These are phyloP conservation scores for Bombycilla garrulus DNA, from an alignment of 2,113 vertebrate species.

Conservation along the genomic window DNA sequence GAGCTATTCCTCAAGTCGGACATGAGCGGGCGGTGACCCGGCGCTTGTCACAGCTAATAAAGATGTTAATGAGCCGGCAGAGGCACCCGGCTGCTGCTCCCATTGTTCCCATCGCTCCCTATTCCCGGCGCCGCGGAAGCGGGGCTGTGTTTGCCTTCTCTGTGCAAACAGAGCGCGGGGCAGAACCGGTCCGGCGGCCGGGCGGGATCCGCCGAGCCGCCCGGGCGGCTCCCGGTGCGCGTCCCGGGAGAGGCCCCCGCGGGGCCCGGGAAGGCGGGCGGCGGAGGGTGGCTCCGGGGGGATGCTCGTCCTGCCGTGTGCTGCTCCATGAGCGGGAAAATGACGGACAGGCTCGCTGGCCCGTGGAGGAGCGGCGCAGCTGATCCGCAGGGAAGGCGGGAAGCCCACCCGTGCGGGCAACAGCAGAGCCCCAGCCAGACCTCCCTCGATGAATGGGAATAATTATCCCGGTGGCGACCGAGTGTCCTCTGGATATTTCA, in stretches of 20 bases:
- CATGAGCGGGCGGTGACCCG: neutral
- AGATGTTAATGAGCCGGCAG: neutral
- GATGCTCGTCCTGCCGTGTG: neutral
- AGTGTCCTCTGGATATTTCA: neutral
- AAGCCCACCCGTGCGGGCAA: neutral
- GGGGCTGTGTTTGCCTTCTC: conserved; percentile 27
- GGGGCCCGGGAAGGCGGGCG: neutral
- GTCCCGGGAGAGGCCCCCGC: neutral
- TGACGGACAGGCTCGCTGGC: neutral
- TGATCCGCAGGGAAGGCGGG: neutral
- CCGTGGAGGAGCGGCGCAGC: neutral
- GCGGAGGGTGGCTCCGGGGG: neutral
- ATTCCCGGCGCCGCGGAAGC: neutral
- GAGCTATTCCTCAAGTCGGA: neutral
- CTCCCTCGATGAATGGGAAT: neutral
- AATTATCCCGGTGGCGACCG: neutral
- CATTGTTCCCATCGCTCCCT: neutral
- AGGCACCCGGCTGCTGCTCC: neutral
- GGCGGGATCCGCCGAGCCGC: neutral
- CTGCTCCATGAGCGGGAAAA: neutral
- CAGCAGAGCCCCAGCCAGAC: neutral
- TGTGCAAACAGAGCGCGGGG: neutral
- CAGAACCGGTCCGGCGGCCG: neutral
- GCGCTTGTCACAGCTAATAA: neutral
- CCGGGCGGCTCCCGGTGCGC: neutral